phyloP scores from a whole-genome alignment of 1,140 invertebrate species.

The Apocrypta bakeri region DNA sequence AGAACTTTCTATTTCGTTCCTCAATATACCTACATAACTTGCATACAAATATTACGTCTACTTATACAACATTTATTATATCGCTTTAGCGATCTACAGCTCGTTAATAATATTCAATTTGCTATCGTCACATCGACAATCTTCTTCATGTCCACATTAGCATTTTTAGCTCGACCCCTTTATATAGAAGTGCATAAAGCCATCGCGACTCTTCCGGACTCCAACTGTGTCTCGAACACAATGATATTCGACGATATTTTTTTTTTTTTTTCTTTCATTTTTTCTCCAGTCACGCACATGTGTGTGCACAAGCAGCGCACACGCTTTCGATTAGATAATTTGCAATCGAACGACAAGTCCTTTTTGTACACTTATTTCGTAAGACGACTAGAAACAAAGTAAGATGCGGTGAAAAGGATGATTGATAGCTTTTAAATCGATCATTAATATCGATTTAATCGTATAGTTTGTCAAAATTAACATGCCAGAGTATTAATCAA shows the following conservation, averaged over 20 bases:
- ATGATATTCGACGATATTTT: too few relatives aligned
- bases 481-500: background rate
- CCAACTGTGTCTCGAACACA: background rate
- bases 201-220: background rate
- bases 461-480: background rate
- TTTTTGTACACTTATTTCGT: background rate
- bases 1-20: too few relatives aligned
- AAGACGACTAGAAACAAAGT: background rate
- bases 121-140: background rate
- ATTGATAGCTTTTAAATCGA: background rate
- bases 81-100: background rate
- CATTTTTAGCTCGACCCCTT: background rate
- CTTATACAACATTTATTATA: background rate
- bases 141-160: background rate
- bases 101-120: background rate
- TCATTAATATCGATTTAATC: background rate
- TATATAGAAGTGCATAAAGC: background rate
- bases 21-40: too few relatives aligned
- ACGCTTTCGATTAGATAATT: conserved; percentile 34
- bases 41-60: too few relatives aligned
- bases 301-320: too few relatives aligned
- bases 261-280: too few relatives aligned
- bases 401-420: background rate
- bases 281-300: background rate
- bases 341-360: conserved; percentile 1